A percentile compares a stretch with the other conserved stretches of the same genome.
These are phyloP conservation scores for Diploscapter pachys DNA, from an alignment of 1,140 invertebrate species.

Conservation along the genomic window DNA sequence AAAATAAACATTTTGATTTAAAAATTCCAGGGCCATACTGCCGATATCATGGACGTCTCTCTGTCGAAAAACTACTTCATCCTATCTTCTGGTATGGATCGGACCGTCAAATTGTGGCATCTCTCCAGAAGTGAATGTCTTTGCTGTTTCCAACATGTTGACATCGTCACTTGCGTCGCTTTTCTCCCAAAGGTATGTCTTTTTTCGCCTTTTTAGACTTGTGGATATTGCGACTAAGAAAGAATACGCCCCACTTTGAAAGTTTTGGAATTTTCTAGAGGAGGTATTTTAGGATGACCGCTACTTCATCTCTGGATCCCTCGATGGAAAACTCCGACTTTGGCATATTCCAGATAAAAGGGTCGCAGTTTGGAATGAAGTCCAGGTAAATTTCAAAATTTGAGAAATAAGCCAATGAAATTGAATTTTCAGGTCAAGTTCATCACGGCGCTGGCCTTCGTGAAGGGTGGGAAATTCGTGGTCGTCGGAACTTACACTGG, in stretches of 20 bases:
- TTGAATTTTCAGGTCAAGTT: conserved; percentile 67
- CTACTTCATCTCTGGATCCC: conserved; percentile 65
- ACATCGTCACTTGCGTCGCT: conserved; percentile 95
- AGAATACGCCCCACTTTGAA: too few species aligned
- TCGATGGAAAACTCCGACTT: conserved; percentile 74
- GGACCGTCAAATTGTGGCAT: conserved; percentile 94
- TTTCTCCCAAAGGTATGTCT: conserved; percentile 82
- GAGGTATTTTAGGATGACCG: conserved; percentile 62
- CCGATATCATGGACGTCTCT: conserved; percentile 88
- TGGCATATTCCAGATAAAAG: conserved; percentile 99
- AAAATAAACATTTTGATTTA: background rate
- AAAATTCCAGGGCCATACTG: conserved; percentile 86
- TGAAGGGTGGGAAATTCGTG: conserved; percentile 91
- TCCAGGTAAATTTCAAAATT: background rate
- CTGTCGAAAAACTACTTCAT: conserved; percentile 99
- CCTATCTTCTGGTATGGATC: conserved; percentile 94
- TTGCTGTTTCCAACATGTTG: conserved; percentile 96
- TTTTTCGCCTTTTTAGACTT: conserved; percentile 20
- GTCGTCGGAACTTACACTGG: conserved; percentile 94
- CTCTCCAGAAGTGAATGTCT: conserved; percentile 86
- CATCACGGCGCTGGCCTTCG: conserved; percentile 95
- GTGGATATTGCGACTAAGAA: too few species aligned
- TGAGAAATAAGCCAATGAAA: conserved; percentile 60
- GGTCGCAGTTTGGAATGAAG: conserved; percentile 61
- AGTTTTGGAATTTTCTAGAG: conserved; percentile 26